Base-by-base conservation (phyloP, 2,113 vertebrate species). In the Planiliza haematocheilus region DNA sequence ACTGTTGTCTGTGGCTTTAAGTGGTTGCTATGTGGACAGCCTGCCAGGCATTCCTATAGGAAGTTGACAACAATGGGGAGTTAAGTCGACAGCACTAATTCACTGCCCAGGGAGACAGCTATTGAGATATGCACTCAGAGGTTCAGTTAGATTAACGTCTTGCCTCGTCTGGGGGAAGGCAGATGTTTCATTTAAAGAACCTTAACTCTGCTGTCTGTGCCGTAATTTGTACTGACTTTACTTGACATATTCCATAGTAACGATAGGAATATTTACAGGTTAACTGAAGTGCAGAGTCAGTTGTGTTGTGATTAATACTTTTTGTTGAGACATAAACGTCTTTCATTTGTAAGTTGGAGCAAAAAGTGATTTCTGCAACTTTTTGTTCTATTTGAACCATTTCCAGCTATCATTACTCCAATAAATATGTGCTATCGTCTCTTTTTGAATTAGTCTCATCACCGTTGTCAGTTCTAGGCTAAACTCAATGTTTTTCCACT, bases 71-170 rank as follows among this genome's bases (percentile, higher is more conserved):
- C 82, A 91, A 89, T 83, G 61, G 64, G n/a, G 49, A 60, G 71
- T 75, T 39, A 55, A 81, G 83, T 83, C 87, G 82, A 79, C 74
- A 68, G 81, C 65, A 65, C 63, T 84, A 87, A 88, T 89, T 88
- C 86, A 84, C 70, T 63, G 74, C 74, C 53, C 57, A 69, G 55
- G 70, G 78, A 81, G 76, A 79, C 80, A n/a, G 14, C 62, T 74
- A 86, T 82, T 85, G 79, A 90, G 84, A 86, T 82, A 78, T 89
- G 75, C 42, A 20, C 63, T 67, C 70, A 51, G 69, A 83, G 83
- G 81, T 87, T 89, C 77, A 82, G 80, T 74, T 80, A 81, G 82
- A 85, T 86, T 84, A 84, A 78, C 57, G 72, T 83, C 81, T 76
- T 73, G 56, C 70, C 56, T 56, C 55, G 18, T 74, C 50, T 16